Base-by-base conservation (phyloP, 2,113 vertebrate species). In the Bombycilla garrulus region DNA sequence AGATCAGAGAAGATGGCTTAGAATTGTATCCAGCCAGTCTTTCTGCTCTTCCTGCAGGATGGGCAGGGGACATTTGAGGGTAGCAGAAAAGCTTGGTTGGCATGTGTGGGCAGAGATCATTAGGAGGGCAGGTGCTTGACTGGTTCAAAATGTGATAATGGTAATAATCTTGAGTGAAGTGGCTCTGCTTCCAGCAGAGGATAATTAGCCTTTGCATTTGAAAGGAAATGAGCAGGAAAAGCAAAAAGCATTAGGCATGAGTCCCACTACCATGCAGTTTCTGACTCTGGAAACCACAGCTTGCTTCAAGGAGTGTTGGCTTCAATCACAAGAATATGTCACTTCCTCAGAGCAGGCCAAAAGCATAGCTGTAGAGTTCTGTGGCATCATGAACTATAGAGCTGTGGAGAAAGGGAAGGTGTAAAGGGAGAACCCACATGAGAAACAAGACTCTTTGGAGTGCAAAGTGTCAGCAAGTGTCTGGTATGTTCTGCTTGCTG, bases 191-290 rank as follows among this genome's bases (percentile, higher is more conserved):
- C 71, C 67, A 81, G 28, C 45, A 70, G 36, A 65, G 54, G 26
- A 40, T 82, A 77, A 94, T 90, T 93, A 58, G 45, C 36, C 62
- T 92, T 88, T 92, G 36, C 88, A 58, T 88, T 80, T 87, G 57
- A 90, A 92, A 92, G 82, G 86, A 88, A 92, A 94, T 65, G 42
- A 73, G 29, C 71, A 82, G 67, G 48, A 82, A 82, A 77, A 82
- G 56, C 57, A 87, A 60, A 80, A 69, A 73, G 61, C 71, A 35
- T 90, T 96, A 83, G 88, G 79, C 62, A 51, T 28, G 66, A 85
- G 45, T 88, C 79, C 54, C 71, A 66, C 54, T 57, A 38, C 23
- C 1, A 0, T 29, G 18, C 35, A 42, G 6, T 92, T 92, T 86
- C 40, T 61, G 80, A 53, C 40, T 44, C 53, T 61, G 82, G 62